Conservation (phyloP, 2,113 vertebrate genomes). For the Oenanthe oenanthe region DNA sequence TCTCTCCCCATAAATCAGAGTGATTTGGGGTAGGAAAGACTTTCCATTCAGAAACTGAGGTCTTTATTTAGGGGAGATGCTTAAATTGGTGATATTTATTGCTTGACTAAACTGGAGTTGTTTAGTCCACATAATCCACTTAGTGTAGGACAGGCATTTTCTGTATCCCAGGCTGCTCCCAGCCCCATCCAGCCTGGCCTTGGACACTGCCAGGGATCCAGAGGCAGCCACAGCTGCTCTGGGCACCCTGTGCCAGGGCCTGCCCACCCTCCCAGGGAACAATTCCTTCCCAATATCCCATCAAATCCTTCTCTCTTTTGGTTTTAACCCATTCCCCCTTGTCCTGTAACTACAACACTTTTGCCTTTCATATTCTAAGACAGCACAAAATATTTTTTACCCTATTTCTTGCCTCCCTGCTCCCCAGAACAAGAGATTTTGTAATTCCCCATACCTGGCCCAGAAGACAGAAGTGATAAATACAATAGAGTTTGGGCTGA, state of each 20-base stretch:
- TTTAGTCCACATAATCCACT: neutral
- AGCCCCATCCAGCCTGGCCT: neutral
- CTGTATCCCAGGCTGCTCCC: neutral
- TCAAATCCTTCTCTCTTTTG: accelerated
- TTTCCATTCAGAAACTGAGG: neutral
- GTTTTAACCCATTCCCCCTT: neutral
- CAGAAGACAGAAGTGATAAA: neutral
- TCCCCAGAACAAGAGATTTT: neutral
- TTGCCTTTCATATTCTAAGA: neutral
- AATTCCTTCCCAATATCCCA: neutral
- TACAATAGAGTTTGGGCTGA: neutral
- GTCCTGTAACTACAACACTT: neutral
- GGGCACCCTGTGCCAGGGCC: neutral
- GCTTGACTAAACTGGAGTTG: neutral
- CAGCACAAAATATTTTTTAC: neutral
- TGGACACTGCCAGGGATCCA: too few species aligned
- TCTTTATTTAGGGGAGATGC: neutral
- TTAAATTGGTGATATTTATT: neutral
- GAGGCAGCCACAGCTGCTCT: neutral
- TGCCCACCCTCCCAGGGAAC: neutral
- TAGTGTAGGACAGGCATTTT: neutral
- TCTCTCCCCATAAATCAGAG: neutral
- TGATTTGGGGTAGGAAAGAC: neutral
- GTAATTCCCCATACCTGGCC: neutral
- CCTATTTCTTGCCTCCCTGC: neutral